Percentiles rank a stretch among this genome's conserved stretches.
Conservation (phyloP, 1,140 invertebrate genomes). For the Halesus radiatus region DNA sequence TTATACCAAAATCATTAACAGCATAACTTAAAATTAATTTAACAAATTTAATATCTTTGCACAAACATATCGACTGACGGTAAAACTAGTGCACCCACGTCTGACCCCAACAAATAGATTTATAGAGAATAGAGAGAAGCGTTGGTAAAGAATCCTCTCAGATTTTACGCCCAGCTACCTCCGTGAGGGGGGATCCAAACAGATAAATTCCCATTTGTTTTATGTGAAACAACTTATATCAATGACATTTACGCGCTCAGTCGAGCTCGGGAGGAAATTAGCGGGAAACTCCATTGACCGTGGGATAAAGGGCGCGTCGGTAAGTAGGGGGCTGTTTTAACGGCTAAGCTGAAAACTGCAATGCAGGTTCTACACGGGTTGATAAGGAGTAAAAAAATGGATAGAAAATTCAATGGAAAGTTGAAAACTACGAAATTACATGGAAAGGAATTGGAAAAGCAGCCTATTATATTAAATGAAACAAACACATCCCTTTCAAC, state of each 20-base stretch:
- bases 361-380: no score
- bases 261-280: background rate
- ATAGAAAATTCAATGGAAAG: no score
- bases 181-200: background rate
- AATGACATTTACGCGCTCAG: conserved; percentile 31
- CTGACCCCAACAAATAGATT: background rate
- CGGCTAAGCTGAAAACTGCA: background rate
- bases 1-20: no score
- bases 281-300: background rate
- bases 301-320: background rate
- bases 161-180: background rate
- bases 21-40: no score
- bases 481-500: no score
- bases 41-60: no score
- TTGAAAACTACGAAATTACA: no score
- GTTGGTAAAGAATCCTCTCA: no score
- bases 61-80: background rate
- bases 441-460: no score
- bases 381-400: no score
- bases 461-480: no score
- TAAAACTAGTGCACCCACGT: background rate
- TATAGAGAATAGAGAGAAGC: no score
- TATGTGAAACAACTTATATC: conserved; percentile 38
- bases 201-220: conserved; percentile 51
- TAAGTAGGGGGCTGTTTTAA: conserved; percentile 9